Conservation (phyloP, 2,888 invertebrate genomes). For the Digitonthophagus gazella region DNA sequence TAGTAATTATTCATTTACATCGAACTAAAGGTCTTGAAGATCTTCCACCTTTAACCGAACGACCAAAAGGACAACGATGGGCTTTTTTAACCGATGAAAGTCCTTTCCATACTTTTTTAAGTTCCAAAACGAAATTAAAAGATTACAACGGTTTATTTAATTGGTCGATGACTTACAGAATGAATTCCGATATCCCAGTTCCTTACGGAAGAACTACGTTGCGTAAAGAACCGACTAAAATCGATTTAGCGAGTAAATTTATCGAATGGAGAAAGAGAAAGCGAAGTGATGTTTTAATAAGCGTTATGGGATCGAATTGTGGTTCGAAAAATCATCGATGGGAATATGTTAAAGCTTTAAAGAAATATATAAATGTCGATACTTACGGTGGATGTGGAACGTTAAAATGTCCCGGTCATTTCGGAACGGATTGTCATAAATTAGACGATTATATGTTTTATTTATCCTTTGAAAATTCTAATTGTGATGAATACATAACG, state of each 20-base stretch:
- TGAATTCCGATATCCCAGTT: conserved; percentile 64
- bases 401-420: conserved; percentile 65
- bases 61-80: conserved; percentile 62
- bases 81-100: conserved; percentile 70
- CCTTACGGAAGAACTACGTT: conserved; percentile 63
- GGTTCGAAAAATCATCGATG: conserved; percentile 53
- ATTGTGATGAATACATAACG: conserved; percentile 68
- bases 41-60: conserved; percentile 56
- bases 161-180: conserved; percentile 70
- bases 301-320: conserved; percentile 63
- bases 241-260: conserved; percentile 21
- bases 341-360: conserved; percentile 57
- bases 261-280: conserved; percentile 49
- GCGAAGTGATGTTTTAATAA: conserved; percentile 51
- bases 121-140: conserved; percentile 44
- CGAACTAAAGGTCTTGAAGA: conserved; percentile 50
- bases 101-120: conserved; percentile 59
- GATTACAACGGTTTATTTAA: conserved; percentile 64
- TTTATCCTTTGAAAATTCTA: conserved; percentile 67
- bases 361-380: conserved; percentile 59
- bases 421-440: conserved; percentile 57
- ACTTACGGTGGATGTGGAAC: conserved; percentile 58
- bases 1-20: conserved; percentile 63
- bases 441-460: conserved; percentile 65
- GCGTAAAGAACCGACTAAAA: conserved; percentile 22